phyloP scores from a whole-genome alignment of 2,113 vertebrate species.

The Lagopus muta region DNA sequence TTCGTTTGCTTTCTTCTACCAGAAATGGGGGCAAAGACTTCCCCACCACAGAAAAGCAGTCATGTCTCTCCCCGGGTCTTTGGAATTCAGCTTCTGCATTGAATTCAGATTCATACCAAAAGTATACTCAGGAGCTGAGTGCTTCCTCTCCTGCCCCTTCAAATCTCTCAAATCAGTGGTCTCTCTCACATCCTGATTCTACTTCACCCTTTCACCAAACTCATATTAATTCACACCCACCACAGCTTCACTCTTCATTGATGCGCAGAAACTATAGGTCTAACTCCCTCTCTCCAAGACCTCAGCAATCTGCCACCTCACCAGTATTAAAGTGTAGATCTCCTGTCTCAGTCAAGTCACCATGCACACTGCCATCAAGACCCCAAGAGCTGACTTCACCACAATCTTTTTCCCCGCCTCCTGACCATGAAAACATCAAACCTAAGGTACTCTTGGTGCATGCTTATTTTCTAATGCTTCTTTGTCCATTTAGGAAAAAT shows the following conservation, averaged over 20 bases:
- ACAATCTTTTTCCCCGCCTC: slow-evolving; percentile 52
- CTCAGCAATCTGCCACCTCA: slow-evolving; percentile 19
- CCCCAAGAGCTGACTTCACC: slow-evolving; percentile 71
- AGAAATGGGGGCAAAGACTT: background rate
- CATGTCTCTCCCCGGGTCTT: slow-evolving; percentile 30
- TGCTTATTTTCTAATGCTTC: slow-evolving; percentile 58
- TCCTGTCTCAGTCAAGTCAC: slow-evolving; percentile 52
- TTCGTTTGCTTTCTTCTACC: slow-evolving; percentile 51
- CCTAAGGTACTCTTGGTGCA: slow-evolving; percentile 81
- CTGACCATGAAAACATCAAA: slow-evolving; percentile 75
- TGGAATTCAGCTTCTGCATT: slow-evolving; percentile 29
- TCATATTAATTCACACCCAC: background rate
- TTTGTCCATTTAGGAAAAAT: background rate
- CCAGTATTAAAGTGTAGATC: slow-evolving; percentile 7
- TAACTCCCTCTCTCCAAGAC: slow-evolving; percentile 49
- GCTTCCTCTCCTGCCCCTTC: background rate
- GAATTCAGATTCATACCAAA: background rate
- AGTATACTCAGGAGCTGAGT: background rate
- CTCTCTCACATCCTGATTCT: background rate
- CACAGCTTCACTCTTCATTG: slow-evolving; percentile 11
- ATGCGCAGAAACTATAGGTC: background rate
- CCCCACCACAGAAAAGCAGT: slow-evolving; percentile 26
- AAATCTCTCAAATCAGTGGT: background rate
- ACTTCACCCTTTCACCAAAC: background rate
- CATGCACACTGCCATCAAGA: slow-evolving; percentile 72